A percentile compares a stretch with the other conserved stretches of the same genome.
Conservation (phyloP, 37 sponge, comb jelly and placozoan species). For the Dysidea cf. avara region DNA sequence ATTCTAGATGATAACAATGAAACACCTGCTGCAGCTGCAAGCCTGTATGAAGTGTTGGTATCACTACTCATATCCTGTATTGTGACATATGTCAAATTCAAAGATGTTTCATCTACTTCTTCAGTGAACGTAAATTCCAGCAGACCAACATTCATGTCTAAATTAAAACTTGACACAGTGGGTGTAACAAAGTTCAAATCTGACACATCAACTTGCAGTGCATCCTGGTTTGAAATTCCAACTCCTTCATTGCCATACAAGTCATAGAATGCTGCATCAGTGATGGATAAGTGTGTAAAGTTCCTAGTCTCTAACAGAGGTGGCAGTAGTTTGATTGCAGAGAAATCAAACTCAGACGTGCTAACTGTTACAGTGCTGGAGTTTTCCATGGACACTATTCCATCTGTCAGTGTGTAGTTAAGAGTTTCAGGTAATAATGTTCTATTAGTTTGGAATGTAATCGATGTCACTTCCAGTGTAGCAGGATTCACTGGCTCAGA, state of each 20-base stretch:
- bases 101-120: constrained; percentile 44
- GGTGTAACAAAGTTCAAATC: constrained; percentile 55
- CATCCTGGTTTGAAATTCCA: constrained; percentile 34
- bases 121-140: constrained; percentile 71
- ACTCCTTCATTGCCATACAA: constrained; percentile 60
- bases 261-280: constrained; percentile 54
- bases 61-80: constrained; percentile 34
- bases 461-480: constrained; percentile 19
- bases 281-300: constrained; percentile 61
- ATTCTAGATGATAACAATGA: constrained; percentile 7
- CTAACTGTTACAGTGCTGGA: constrained; percentile 27
- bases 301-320: constrained; percentile 67
- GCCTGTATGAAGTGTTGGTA: constrained; percentile 31
- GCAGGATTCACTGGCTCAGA: constrained; percentile 45
- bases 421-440: not conserved
- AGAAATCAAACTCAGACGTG: constrained; percentile 43
- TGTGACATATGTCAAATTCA: constrained; percentile 45
- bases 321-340: constrained; percentile 39
- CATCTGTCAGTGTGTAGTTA: constrained; percentile 41
- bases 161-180: constrained; percentile 41
- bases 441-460: constrained; percentile 68
- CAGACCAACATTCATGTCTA: constrained; percentile 66
- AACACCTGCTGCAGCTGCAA: constrained; percentile 42
- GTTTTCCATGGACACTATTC: constrained; percentile 16
- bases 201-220: constrained; percentile 39